Conservation (phyloP, 1,140 invertebrate genomes). For the Coenobita brevimanus region DNA sequence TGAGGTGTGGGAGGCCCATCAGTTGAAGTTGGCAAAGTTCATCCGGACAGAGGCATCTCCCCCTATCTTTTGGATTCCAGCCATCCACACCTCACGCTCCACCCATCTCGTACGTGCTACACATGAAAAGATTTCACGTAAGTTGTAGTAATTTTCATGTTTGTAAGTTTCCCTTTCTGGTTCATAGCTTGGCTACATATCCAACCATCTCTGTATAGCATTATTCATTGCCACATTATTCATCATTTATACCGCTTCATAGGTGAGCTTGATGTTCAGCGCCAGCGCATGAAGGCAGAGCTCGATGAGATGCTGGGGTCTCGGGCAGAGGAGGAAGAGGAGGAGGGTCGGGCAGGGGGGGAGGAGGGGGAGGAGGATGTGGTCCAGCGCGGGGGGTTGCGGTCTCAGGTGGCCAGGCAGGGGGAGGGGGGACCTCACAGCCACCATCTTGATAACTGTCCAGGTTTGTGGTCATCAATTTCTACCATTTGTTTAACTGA, state of each 20-base stretch:
- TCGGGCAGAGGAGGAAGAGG: conserved; percentile 48
- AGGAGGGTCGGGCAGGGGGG: conserved; percentile 33
- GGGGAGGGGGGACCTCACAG: conserved; percentile 56
- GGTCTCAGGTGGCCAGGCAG: conserved; percentile 56
- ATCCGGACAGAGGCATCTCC: conserved; percentile 92
- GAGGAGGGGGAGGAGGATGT: conserved; percentile 51
- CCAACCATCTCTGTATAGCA: no score
- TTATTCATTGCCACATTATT: no score
- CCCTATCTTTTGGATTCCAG: conserved; percentile 90
- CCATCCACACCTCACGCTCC: conserved; percentile 79
- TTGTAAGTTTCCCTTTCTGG: neutral
- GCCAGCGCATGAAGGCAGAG: conserved; percentile 55
- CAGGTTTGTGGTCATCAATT: conserved; percentile 36
- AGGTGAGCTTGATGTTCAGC: conserved; percentile 53
- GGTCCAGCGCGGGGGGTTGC: conserved; percentile 46
- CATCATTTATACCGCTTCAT: no score
- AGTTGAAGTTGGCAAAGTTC: conserved; percentile 85
- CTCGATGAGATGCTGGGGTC: conserved; percentile 54
- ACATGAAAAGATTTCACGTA: conserved; percentile 78
- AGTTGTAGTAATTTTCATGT: conserved; percentile 46
- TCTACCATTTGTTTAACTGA: no score
- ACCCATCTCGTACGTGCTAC: conserved; percentile 77
- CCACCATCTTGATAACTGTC: conserved; percentile 51
- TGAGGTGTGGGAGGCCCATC: conserved; percentile 88
- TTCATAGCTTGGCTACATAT: no score